phyloP scores from a whole-genome alignment of 2,888 invertebrate species.

The Deroplatys truncata region DNA sequence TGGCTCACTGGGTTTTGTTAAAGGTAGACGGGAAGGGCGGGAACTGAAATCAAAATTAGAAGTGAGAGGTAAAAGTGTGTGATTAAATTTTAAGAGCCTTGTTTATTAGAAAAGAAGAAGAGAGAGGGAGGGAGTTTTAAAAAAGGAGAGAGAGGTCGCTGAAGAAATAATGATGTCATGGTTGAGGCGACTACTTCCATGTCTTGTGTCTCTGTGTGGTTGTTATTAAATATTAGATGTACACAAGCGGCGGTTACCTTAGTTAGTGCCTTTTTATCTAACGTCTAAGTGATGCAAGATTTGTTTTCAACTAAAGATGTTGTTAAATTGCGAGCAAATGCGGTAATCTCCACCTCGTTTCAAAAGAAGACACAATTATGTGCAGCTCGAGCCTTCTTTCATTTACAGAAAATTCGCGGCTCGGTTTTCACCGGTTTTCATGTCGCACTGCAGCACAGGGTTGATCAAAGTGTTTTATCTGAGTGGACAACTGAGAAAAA shows the following conservation, averaged over 20 bases:
- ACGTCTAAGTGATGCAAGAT: not conserved
- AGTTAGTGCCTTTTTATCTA: not conserved
- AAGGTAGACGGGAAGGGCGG: not conserved
- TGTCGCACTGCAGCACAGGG: not conserved
- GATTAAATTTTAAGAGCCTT: slow-evolving; percentile 8
- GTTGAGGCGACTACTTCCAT: not conserved
- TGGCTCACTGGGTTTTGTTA: not conserved
- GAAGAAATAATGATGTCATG: not conserved
- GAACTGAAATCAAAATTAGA: slow-evolving; percentile 6
- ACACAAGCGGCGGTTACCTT: not conserved
- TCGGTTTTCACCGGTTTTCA: not conserved
- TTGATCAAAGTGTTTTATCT: not conserved
- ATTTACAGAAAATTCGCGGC: not conserved
- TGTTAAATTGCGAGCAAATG: not conserved
- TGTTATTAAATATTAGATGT: not conserved
- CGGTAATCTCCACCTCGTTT: not conserved
- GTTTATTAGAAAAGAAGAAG: not conserved
- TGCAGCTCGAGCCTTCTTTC: not conserved
- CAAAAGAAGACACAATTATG: not conserved
- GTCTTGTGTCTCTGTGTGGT: not conserved
- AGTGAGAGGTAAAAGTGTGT: not conserved
- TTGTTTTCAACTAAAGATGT: not conserved
- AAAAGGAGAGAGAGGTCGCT: not conserved
- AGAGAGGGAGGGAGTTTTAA: not conserved
- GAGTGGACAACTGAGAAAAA: too few species aligned